These are phyloP conservation scores for Pholis gunnellus DNA, from an alignment of 2,113 vertebrate species.

Conservation along the genomic window DNA sequence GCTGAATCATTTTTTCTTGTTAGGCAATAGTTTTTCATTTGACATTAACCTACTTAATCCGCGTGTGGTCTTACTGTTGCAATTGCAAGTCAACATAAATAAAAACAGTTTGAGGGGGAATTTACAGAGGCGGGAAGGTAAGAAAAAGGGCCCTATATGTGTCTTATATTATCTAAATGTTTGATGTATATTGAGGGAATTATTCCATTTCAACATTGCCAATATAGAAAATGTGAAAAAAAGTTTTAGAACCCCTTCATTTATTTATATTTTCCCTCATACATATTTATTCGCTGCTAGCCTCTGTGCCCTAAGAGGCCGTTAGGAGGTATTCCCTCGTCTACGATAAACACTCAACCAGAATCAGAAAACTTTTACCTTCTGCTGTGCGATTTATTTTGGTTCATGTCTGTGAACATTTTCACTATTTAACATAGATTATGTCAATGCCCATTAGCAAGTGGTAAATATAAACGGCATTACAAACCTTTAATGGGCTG, in stretches of 20 bases:
- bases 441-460: slow-evolving; percentile 1
- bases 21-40: background rate
- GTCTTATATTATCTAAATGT: background rate
- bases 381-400: slow-evolving; percentile 5
- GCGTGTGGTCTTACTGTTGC: background rate
- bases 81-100: background rate
- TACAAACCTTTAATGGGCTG: slow-evolving; percentile 25
- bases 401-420: background rate
- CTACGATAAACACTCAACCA: background rate
- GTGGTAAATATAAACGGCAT: slow-evolving; percentile 21
- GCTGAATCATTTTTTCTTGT: background rate
- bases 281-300: background rate
- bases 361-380: background rate
- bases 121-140: background rate
- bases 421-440: slow-evolving; percentile 13
- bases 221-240: background rate
- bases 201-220: background rate
- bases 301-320: slow-evolving; percentile 3
- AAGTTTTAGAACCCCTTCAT: background rate
- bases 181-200: background rate
- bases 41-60: background rate
- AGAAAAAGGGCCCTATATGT: background rate
- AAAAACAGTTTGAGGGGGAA: background rate
- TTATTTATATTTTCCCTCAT: background rate
- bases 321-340: background rate